These are phyloP conservation scores for Protophormia terraenovae DNA, from an alignment of 2,888 invertebrate species.

Conservation along the genomic window DNA sequence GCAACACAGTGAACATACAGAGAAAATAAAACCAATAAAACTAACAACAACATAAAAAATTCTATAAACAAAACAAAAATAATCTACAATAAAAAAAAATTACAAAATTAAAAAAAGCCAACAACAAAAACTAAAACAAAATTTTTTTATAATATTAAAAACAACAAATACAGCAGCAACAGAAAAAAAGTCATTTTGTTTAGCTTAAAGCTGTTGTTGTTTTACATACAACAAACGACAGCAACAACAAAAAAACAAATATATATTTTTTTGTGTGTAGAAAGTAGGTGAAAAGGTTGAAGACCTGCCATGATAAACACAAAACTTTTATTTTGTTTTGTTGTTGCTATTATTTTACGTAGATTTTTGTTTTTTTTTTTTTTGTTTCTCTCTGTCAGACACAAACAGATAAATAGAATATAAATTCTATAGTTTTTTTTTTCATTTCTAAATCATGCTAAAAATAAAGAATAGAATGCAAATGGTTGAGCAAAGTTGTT, in stretches of 20 bases:
- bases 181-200: constrained; percentile 37
- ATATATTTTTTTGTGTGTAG: constrained; percentile 55
- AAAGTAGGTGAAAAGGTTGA: constrained; percentile 79
- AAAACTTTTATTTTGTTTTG: constrained; percentile 54
- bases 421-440: neutral
- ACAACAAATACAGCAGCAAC: neutral
- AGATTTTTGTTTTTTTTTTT: constrained; percentile 15
- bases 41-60: neutral
- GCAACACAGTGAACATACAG: neutral
- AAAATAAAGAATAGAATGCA: constrained; percentile 44
- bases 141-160: neutral
- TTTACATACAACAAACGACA: constrained; percentile 8
- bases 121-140: neutral
- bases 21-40: neutral
- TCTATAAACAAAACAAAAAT: neutral
- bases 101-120: neutral
- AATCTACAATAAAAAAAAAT: neutral
- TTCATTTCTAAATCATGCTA: constrained; percentile 42
- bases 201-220: constrained; percentile 25
- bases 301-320: constrained; percentile 71
- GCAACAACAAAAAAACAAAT: constrained; percentile 1
- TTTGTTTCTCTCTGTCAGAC: constrained; percentile 47
- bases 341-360: constrained; percentile 24
- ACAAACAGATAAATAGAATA: constrained; percentile 56
- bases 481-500: neutral